phyloP scores from a whole-genome alignment of 2,113 vertebrate species.

The Hymenochirus boettgeri region DNA sequence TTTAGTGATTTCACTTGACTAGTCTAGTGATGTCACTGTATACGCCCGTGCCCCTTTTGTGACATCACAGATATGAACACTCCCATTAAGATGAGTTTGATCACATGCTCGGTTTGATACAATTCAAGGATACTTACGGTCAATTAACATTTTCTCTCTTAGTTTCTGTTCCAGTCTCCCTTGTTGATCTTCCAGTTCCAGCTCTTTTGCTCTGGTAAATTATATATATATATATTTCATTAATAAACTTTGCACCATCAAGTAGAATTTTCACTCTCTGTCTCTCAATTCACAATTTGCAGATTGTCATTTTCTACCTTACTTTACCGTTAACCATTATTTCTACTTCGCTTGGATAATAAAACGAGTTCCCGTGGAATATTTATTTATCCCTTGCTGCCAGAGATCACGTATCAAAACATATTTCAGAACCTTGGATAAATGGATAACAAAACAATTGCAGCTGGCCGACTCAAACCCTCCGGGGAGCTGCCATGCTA shows the following conservation, averaged over 20 bases:
- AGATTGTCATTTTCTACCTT: too few species aligned
- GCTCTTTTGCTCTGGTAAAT: constrained; percentile 76
- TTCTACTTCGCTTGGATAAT: too few species aligned
- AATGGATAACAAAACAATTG: background rate
- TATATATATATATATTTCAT: background rate
- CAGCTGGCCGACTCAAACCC: background rate
- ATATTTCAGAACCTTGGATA: background rate
- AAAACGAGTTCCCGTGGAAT: background rate
- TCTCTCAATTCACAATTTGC: too few species aligned
- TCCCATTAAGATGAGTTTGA: too few species aligned
- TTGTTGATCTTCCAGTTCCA: constrained; percentile 87
- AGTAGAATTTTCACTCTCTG: too few species aligned
- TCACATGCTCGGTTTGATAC: too few species aligned
- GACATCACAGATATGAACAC: too few species aligned
- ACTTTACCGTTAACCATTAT: too few species aligned
- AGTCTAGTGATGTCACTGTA: too few species aligned
- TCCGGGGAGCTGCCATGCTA: constrained; percentile 33
- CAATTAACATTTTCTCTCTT: constrained; percentile 67
- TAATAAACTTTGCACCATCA: background rate
- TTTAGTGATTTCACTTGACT: too few species aligned
- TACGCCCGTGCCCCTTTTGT: too few species aligned
- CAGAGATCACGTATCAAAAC: constrained; percentile 24
- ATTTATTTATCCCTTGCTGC: background rate
- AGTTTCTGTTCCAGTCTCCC: constrained; percentile 78
- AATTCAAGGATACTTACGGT: constrained; percentile 68